Percentiles rank a stretch among this genome's conserved stretches.
Conservation (phyloP, 2,797 vertebrate genomes). For the Enteromius radiatus region DNA sequence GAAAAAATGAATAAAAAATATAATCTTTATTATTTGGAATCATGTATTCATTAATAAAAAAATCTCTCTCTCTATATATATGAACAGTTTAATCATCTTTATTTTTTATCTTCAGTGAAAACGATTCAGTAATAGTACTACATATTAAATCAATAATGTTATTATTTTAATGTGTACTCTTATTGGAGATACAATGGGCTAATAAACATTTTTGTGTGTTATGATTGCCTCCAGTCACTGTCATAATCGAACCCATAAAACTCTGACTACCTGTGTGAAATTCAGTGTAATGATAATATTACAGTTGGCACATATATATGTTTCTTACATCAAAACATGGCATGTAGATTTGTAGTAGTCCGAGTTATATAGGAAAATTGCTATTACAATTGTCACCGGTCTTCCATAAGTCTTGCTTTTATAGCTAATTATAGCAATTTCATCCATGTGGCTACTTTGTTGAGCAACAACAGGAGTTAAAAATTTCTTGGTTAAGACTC, state of each 20-base stretch:
- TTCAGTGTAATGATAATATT: background rate
- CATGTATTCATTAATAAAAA: background rate
- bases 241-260: background rate
- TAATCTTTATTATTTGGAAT: background rate
- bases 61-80: too few species aligned
- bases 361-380: background rate
- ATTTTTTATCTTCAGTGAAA: background rate
- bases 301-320: background rate
- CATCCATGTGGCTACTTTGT: background rate
- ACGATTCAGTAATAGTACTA: background rate
- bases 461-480: conserved; percentile 18
- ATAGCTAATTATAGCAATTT: conserved; percentile 32
- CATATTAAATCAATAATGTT: background rate
- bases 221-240: conserved; percentile 6
- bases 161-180: background rate
- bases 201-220: background rate
- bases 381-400: conserved; percentile 13
- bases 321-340: background rate
- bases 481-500: background rate
- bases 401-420: conserved; percentile 8
- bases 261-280: background rate
- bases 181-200: background rate
- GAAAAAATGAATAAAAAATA: background rate
- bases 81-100: too few species aligned
- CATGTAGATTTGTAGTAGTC: background rate